phyloP scores from a whole-genome alignment of 2,888 invertebrate species.

The Cephonodes hylas region DNA sequence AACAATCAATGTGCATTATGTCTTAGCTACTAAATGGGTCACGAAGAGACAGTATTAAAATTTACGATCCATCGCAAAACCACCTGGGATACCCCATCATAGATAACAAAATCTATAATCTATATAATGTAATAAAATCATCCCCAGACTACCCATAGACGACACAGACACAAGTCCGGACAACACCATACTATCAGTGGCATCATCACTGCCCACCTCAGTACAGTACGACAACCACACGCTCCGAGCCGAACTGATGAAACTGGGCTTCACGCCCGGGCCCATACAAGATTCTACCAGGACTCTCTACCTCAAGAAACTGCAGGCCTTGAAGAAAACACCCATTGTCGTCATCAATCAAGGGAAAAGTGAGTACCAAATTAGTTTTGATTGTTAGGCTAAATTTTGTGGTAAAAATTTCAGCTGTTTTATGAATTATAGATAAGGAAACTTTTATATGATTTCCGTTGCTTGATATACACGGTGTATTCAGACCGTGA shows the following conservation, averaged over 20 bases:
- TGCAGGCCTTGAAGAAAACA: constrained; percentile 81
- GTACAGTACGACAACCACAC: constrained; percentile 85
- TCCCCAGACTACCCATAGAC: constrained; percentile 63
- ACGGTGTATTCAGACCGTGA: too few relatives aligned
- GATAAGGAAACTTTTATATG: too few relatives aligned
- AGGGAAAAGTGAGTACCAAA: constrained; percentile 49
- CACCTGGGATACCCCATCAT: too few relatives aligned
- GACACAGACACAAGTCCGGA: constrained; percentile 55
- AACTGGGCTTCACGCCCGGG: constrained; percentile 87
- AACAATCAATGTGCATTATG: too few relatives aligned
- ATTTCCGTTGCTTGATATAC: too few relatives aligned
- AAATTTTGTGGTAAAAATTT: background rate
- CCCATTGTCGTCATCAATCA: constrained; percentile 36
- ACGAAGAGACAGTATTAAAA: too few relatives aligned
- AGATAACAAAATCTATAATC: too few relatives aligned
- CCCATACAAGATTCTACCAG: constrained; percentile 90
- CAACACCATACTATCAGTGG: constrained; percentile 65
- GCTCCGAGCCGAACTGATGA: constrained; percentile 83
- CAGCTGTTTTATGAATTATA: too few relatives aligned
- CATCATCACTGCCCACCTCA: constrained; percentile 81
- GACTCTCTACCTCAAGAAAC: constrained; percentile 87
- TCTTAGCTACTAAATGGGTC: too few relatives aligned
- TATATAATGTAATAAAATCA: background rate
- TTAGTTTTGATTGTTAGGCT: background rate
- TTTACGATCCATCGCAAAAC: too few relatives aligned